phyloP scores from a whole-genome alignment of 2,888 invertebrate species.

The Shargacucullia verbasci region DNA sequence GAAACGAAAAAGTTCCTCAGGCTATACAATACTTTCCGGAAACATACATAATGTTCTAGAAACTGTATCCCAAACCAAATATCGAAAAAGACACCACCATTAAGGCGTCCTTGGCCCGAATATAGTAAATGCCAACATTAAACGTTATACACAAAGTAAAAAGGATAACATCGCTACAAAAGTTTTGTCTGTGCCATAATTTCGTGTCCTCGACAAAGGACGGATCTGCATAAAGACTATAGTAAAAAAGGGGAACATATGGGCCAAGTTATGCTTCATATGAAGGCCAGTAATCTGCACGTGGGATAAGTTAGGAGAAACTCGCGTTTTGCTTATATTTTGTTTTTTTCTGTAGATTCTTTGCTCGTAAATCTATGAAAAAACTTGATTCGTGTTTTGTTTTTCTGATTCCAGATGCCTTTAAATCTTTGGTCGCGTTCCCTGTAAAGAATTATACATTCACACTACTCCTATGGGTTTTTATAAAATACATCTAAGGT shows the following conservation, averaged over 20 bases:
- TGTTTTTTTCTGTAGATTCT: neutral
- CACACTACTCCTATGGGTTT: no score
- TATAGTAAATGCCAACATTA: conserved; percentile 36
- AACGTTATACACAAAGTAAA: conserved; percentile 29
- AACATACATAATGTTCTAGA: neutral
- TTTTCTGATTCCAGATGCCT: neutral
- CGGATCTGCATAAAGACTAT: conserved; percentile 62
- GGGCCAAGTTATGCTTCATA: conserved; percentile 54
- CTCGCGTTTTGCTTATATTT: conserved; percentile 6
- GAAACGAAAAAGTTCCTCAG: no score
- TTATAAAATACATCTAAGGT: no score
- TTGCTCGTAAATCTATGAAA: neutral
- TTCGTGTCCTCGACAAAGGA: conserved; percentile 47
- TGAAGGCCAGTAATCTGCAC: conserved; percentile 49
- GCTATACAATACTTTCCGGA: no score
- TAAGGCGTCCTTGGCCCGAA: conserved; percentile 34
- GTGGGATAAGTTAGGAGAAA: conserved; percentile 50
- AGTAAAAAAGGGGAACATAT: conserved; percentile 61
- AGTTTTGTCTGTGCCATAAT: conserved; percentile 49
- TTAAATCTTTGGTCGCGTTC: no score
- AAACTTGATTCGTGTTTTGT: neutral
- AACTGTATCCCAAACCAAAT: conserved; percentile 4
- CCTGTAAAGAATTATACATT: no score
- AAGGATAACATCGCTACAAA: conserved; percentile 48
- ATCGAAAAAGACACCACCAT: conserved; percentile 8